Evolutionary conservation across 92 coral and sea anemone genomes (phyloP).

Genomic region (Palythoa grandiflora): DNA sequence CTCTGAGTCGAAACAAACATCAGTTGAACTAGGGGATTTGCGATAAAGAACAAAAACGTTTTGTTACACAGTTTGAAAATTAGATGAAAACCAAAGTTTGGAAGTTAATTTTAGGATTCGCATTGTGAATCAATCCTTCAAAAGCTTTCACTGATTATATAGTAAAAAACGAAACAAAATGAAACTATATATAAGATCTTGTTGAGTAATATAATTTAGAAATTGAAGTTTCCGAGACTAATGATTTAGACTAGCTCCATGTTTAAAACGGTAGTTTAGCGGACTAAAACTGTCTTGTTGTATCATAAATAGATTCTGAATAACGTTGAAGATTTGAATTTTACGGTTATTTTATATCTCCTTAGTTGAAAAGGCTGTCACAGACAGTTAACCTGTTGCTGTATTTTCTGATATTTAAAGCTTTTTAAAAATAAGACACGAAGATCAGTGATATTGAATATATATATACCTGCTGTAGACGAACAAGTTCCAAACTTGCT

Average conservation of each 20-base stretch:
- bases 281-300: not conserved
- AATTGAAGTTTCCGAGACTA: not conserved
- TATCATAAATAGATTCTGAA: not conserved
- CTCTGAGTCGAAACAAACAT: not conserved
- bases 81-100: not conserved
- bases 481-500: not conserved
- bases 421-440: not conserved
- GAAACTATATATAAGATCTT: not conserved
- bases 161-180: not conserved
- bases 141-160: not conserved
- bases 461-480: conserved; percentile 30
- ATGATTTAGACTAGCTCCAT: not conserved
- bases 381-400: not conserved
- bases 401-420: not conserved
- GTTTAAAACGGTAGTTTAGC: not conserved
- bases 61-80: not conserved
- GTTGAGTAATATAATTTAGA: not conserved
- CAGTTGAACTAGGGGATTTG: not conserved
- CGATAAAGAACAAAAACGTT: not conserved
- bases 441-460: not conserved
- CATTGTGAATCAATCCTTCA: not conserved
- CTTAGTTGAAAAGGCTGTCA: not conserved
- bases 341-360: not conserved
- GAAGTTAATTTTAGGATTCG: not conserved
- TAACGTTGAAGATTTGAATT: not conserved